Percentiles rank a stretch among this genome's conserved stretches.
These are phyloP conservation scores for Julus scanicus DNA, from an alignment of 2,888 invertebrate genomes.

Conservation along the genomic window DNA sequence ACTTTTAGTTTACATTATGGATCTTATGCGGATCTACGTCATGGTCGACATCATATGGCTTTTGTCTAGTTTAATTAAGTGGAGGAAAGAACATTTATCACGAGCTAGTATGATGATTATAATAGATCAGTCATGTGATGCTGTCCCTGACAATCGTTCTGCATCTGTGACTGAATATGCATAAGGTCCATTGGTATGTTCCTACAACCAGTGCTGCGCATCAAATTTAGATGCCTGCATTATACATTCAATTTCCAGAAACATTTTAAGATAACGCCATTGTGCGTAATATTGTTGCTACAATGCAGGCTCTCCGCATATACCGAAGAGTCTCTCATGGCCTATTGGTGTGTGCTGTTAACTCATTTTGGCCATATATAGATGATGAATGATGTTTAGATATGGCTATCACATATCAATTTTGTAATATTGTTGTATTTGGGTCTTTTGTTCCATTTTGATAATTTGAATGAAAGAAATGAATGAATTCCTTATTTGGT, in stretches of 20 bases:
- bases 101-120: too few species aligned
- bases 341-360: neutral
- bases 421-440: neutral
- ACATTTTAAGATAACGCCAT: neutral
- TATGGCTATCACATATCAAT: slow-evolving; percentile 36
- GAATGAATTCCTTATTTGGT: slow-evolving; percentile 9
- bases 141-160: too few species aligned
- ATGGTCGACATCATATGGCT: too few species aligned
- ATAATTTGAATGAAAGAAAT: neutral
- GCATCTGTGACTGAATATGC: neutral
- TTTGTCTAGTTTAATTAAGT: too few species aligned
- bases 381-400: neutral
- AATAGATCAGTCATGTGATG: too few species aligned
- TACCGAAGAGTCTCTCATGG: neutral
- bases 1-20: too few species aligned
- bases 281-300: neutral
- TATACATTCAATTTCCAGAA: neutral
- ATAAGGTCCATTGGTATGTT: neutral
- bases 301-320: neutral
- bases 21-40: too few species aligned
- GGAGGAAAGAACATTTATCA: too few species aligned
- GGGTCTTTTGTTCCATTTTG: neutral
- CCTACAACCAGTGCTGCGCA: neutral
- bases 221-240: neutral
- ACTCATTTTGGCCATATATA: neutral